Percentiles rank a stretch among this genome's conserved stretches.
phyloP scores from a whole-genome alignment of 2,797 vertebrate species.

The Chiloscyllium punctatum region DNA sequence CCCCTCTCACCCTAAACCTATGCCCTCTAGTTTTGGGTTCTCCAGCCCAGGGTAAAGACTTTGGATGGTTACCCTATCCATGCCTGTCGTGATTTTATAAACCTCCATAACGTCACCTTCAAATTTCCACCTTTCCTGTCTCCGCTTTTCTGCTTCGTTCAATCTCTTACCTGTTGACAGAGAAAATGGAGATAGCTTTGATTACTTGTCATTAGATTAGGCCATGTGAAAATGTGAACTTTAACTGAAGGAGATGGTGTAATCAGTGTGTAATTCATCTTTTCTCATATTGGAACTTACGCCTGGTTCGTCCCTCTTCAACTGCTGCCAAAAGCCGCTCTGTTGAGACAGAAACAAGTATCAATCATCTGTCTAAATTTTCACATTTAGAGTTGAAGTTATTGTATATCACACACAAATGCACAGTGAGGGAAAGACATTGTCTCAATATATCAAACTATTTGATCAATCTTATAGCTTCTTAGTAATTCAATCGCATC shows the following conservation, averaged over 20 bases:
- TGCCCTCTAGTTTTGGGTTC: too few species aligned
- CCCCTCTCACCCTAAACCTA: too few species aligned
- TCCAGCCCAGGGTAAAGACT: too few species aligned
- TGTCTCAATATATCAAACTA: neutral
- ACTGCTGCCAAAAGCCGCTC: neutral
- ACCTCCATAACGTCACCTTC: too few species aligned
- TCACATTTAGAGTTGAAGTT: neutral
- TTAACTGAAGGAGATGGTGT: neutral
- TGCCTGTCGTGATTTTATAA: too few species aligned
- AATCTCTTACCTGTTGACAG: neutral
- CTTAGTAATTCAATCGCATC: neutral
- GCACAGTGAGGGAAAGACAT: neutral
- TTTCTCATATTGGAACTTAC: neutral
- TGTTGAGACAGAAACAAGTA: neutral
- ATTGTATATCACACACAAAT: neutral
- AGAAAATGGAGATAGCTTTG: neutral
- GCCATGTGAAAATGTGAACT: neutral
- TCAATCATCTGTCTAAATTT: neutral
- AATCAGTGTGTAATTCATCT: neutral
- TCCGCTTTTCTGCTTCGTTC: accelerated
- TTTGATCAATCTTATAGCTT: neutral
- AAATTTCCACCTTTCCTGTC: accelerated
- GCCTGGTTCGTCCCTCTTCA: accelerated
- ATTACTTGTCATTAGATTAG: neutral
- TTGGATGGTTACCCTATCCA: too few species aligned